Evolutionary conservation across 1,140 invertebrate genomes (phyloP), one percentile per base, ranked within the genome.

Genomic region (Sarcophaga peregrina): DNA sequence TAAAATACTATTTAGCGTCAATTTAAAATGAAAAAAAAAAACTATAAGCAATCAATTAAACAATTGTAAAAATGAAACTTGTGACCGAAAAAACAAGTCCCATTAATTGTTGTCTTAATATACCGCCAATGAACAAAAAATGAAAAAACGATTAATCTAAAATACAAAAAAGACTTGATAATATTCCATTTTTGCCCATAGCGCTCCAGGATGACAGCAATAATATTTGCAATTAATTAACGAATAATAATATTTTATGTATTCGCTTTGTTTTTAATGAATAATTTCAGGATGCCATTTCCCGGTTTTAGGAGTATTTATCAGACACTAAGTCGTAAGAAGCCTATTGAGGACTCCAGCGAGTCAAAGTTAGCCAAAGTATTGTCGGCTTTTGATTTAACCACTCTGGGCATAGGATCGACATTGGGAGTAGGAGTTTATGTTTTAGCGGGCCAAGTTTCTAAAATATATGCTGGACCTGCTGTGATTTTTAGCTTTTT

Each of bases 361-460:
- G 91, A 92, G 25, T 93, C 93, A 1, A 92, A 94, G 86, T 91
- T 98, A 76, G 93, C 94, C 6, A 91, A 96, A 86, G 95, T 96
- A n/a, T 91, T 98, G 9, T 94, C 93, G 1, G 91, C 96, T 0
- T 86, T 96, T 37, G 96, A 97, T 91, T 91, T 97, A 0, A 96
- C 95, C 0, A 94, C 94, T 0, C 90, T 97, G 10, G 96, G 96
- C 0, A 95, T 98, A 15, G 97, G 97, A 1, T 95, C 95, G 73
- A 98, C 97, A 0, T 91, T 98, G 0, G 97, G 97, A 0, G 92
- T 98, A 9, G 97, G 97, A 2, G 96, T 98, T n/a, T 98, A 98
- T 90, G 96, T 98, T 4, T 91, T 98, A 20, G 96, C 96, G 8
- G 97, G 97, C 15, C 93, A 95, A 74, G 97, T 98, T 0, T 96